A percentile compares a stretch with the other conserved stretches of the same genome.
Evolutionary conservation across 2,113 vertebrate species (phyloP).

Genomic region (Myotis davidii): DNA sequence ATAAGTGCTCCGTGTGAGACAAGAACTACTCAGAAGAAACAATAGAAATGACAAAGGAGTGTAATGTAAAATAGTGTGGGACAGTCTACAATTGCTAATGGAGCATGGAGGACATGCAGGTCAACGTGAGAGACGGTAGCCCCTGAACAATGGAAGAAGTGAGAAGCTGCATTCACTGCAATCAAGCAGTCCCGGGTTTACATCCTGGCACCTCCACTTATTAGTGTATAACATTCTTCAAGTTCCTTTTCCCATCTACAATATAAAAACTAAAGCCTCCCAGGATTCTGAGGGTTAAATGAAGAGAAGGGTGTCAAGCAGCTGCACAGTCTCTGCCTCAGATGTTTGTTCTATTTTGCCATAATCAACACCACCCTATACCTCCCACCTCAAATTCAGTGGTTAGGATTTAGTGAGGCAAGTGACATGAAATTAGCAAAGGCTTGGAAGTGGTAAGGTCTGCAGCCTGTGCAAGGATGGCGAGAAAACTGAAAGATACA

Average conservation of each 20-base stretch:
- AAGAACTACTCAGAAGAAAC: not conserved
- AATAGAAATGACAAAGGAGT: not conserved
- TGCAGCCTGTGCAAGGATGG: not conserved
- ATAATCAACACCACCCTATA: not conserved
- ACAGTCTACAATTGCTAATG: not conserved
- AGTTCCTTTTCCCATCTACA: not conserved
- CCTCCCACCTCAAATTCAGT: not conserved
- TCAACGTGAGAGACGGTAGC: not conserved
- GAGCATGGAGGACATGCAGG: not conserved
- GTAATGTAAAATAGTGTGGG: not conserved
- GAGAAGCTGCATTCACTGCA: not conserved
- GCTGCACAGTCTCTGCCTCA: not conserved
- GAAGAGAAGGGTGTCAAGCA: not conserved
- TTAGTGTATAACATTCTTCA: not conserved
- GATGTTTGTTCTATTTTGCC: not conserved
- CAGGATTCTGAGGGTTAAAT: not conserved
- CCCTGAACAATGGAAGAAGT: not conserved
- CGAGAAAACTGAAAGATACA: not conserved
- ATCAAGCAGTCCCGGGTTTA: not conserved
- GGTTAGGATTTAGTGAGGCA: not conserved
- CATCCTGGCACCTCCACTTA: not conserved
- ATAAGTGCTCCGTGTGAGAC: not conserved
- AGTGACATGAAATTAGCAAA: not conserved
- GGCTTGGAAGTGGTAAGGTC: not conserved
- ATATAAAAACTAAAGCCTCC: constrained; percentile 24